phyloP scores from a whole-genome alignment of 2,113 vertebrate species.

The Lontra canadensis region DNA sequence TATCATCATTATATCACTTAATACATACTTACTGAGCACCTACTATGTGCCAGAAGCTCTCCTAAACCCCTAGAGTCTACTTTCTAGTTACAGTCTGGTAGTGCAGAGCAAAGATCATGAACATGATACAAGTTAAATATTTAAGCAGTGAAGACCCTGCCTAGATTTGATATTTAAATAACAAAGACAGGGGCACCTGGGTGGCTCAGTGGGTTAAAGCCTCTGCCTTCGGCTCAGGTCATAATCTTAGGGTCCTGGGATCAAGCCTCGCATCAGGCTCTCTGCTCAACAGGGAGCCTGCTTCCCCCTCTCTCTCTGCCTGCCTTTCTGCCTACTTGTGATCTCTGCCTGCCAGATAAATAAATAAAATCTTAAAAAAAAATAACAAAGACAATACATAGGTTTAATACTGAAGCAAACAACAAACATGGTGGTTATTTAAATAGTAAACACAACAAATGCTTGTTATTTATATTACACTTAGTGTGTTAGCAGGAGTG shows the following conservation, averaged over 20 bases:
- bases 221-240: too few relatives aligned
- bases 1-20: background rate
- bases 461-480: conserved; percentile 21
- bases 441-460: conserved; percentile 2
- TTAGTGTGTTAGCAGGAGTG: background rate
- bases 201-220: too few relatives aligned
- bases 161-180: conserved; percentile 35
- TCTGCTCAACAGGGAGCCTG: too few relatives aligned
- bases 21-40: background rate
- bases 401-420: conserved; percentile 19
- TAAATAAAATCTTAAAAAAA: too few relatives aligned
- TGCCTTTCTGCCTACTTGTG: too few relatives aligned
- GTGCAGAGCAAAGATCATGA: background rate
- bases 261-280: too few relatives aligned
- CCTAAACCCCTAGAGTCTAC: background rate
- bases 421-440: background rate
- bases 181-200: background rate
- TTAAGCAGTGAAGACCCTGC: background rate
- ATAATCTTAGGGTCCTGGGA: too few relatives aligned
- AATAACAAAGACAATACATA: background rate
- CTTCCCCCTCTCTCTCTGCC: too few relatives aligned
- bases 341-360: too few relatives aligned
- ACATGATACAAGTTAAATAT: background rate
- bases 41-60: background rate
- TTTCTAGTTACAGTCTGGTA: background rate